Base-by-base conservation (phyloP, 2,888 invertebrate genomes). In the Phania funesta region DNA sequence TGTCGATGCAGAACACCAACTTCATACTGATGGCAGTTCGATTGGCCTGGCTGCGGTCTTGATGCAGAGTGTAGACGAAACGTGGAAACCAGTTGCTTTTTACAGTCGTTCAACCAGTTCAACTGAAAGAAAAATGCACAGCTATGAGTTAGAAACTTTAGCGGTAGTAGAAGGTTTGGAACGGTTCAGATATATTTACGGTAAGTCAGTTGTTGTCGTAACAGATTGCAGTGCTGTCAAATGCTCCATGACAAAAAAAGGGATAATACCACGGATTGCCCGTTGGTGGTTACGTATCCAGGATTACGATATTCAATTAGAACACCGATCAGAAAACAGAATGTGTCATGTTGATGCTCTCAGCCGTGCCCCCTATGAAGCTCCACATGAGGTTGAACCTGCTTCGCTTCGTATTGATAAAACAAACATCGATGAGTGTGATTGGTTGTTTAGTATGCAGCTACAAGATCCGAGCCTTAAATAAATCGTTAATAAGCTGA, bases 101-200 rank as follows among this genome's bases (percentile, higher is more conserved):
- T 46, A 24, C 16, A 48, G 13, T 79, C 81, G 58, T 41, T 75
- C n/a, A 26, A 46, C 20, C 9, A 32, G 22, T 54, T 20, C 2
- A 73, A 76, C 11, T 44, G 22, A 29, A 46, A 65, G 29, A 58
- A 9, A 16, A 1, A 16, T 56, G 65, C 86, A 87, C 52, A 64
- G 62, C n/a, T 74, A 64, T 16, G 89, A 90, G 54, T 83, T 90
- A 0, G 79, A 83, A 16, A 74, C 78, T 3, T 24, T 84, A 3
- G 84, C 83, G 0, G 78, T 84, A 0, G 84, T 83, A 0, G 81
- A 83, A 41, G 24, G 70, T 0, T 65, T 80, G 0, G 44, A 83
- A n/a, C 22, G 83, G 3, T 84, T 84, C 3, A 64, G 68, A 35
- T 73, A 80, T 11, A 8, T 84, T 0, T 26, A 77, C 18, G 84